phyloP scores from a whole-genome alignment of 1,140 invertebrate genomes.

The Calosoma granatense region DNA sequence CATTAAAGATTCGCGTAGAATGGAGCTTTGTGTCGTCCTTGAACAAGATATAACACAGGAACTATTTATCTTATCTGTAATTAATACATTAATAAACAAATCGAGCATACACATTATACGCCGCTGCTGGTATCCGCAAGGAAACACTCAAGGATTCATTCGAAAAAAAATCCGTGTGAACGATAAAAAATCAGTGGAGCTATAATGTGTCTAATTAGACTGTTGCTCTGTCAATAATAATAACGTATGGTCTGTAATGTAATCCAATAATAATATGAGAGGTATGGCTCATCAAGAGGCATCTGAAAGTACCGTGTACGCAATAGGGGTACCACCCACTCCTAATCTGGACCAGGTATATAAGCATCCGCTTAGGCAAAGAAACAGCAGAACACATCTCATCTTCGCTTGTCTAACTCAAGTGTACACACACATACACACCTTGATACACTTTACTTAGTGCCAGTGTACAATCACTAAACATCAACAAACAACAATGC shows the following conservation, averaged over 20 bases:
- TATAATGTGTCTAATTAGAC: too few species aligned
- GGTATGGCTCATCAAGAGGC: background rate
- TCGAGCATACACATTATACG: too few species aligned
- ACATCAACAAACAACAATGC: background rate
- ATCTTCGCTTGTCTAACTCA: background rate
- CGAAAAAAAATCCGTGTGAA: too few species aligned
- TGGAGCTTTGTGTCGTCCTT: too few species aligned
- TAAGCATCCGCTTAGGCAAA: background rate
- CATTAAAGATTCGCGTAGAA: too few species aligned
- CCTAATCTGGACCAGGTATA: slow-evolving; percentile 6
- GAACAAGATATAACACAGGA: too few species aligned
- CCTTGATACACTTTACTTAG: background rate
- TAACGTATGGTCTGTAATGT: background rate
- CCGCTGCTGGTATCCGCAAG: too few species aligned
- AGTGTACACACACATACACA: background rate
- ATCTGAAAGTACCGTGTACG: slow-evolving; percentile 1
- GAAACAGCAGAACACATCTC: background rate
- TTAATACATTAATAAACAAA: too few species aligned
- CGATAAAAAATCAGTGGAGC: too few species aligned
- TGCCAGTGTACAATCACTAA: background rate
- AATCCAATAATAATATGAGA: background rate
- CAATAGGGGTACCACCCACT: slow-evolving; percentile 2
- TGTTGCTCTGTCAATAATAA: slow-evolving; percentile 1
- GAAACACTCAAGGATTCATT: too few species aligned
- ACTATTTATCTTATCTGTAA: too few species aligned